phyloP scores from a whole-genome alignment of 1,140 invertebrate species.

The Drosophila sucinea region DNA sequence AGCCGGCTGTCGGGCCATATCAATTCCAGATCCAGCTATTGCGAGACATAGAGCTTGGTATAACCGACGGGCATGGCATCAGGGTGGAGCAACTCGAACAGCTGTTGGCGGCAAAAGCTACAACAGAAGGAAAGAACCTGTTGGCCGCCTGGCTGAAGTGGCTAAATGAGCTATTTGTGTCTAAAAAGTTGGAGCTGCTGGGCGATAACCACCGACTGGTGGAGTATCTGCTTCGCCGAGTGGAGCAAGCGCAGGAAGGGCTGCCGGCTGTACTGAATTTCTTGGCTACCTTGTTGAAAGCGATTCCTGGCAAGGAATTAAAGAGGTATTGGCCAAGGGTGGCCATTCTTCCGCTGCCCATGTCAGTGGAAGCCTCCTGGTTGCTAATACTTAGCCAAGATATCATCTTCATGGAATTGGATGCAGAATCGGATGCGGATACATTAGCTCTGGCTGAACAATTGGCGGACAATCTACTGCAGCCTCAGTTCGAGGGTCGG shows the following conservation, averaged over 20 bases:
- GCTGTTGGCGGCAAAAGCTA: constrained; percentile 40
- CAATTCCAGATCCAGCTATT: constrained; percentile 45
- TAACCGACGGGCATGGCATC: constrained; percentile 25
- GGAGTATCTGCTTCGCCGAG: constrained; percentile 34
- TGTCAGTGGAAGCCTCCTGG: constrained; percentile 29
- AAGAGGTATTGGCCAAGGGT: constrained; percentile 19
- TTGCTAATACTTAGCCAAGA: constrained; percentile 59
- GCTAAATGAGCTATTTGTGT: constrained; percentile 48
- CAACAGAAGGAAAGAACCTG: constrained; percentile 18
- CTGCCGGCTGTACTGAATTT: constrained; percentile 22
- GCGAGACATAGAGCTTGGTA: constrained; percentile 6
- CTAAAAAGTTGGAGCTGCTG: constrained; percentile 17
- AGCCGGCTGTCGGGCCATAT: constrained; percentile 1
- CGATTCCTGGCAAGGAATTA: constrained; percentile 7
- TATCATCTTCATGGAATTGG: constrained; percentile 21
- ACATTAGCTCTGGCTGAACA: not conserved
- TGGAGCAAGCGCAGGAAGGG: not conserved
- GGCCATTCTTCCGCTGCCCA: constrained; percentile 13
- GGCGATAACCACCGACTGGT: constrained; percentile 30
- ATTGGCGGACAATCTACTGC: constrained; percentile 37
- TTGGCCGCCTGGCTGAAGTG: constrained; percentile 50
- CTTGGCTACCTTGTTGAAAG: constrained; percentile 42
- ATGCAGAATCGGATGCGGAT: not conserved
- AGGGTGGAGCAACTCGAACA: constrained; percentile 37
- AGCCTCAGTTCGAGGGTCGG: constrained; percentile 45